phyloP scores from a whole-genome alignment of 2,888 invertebrate genomes.

The Hecatera dysodea region DNA sequence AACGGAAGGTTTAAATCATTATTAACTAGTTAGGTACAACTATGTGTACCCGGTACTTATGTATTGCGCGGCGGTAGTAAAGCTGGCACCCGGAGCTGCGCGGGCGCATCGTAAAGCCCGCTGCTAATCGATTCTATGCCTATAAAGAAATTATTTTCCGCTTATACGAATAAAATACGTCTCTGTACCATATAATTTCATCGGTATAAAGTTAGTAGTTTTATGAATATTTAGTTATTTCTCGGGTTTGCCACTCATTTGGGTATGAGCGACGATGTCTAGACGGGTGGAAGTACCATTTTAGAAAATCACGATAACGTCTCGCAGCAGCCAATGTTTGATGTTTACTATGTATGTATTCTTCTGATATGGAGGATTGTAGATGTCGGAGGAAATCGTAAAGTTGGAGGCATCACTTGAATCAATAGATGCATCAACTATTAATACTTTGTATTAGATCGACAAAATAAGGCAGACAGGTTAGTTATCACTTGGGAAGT shows the following conservation, averaged over 20 bases:
- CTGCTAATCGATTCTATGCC: constrained; percentile 78
- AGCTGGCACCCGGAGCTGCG: constrained; percentile 66
- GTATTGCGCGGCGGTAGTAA: constrained; percentile 58
- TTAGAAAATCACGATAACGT: constrained; percentile 40
- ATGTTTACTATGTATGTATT: constrained; percentile 41
- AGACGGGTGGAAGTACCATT: constrained; percentile 16
- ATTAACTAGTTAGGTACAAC: constrained; percentile 45
- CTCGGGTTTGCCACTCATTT: constrained; percentile 40
- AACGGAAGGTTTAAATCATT: constrained; percentile 54
- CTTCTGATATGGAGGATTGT: constrained; percentile 30
- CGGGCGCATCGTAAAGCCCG: constrained; percentile 74
- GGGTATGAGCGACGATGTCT: constrained; percentile 27
- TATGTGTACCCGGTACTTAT: constrained; percentile 46
- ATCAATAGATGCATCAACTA: neutral
- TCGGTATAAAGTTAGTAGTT: constrained; percentile 60
- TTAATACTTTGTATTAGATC: constrained; percentile 9
- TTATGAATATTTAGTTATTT: constrained; percentile 61
- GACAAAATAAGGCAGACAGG: neutral
- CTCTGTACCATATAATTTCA: constrained; percentile 68
- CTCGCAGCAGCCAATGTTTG: constrained; percentile 3
- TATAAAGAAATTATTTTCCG: constrained; percentile 79
- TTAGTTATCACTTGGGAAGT: constrained; percentile 11
- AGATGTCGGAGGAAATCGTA: constrained; percentile 46
- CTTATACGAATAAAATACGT: constrained; percentile 70
- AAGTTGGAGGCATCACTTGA: constrained; percentile 9